Conservation (phyloP, 1,140 invertebrate species). For the Scylla paramamosain region DNA sequence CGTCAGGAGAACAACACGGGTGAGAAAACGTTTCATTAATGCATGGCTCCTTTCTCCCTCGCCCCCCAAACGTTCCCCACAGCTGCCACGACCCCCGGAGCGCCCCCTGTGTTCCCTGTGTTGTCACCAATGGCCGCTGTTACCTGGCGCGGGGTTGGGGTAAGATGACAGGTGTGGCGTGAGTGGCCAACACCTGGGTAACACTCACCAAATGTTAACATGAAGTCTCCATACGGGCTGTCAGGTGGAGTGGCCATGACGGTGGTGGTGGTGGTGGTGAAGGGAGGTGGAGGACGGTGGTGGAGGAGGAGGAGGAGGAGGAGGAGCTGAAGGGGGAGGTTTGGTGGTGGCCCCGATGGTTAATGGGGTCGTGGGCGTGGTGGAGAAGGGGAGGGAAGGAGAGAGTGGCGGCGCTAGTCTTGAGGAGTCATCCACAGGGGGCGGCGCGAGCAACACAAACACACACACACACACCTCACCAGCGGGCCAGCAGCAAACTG, state of each 20-base stretch:
- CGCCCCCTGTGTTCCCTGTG: not conserved
- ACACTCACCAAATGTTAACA: conserved; percentile 56
- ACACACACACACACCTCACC: conserved; percentile 49
- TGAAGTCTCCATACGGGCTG: conserved; percentile 56
- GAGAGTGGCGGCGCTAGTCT: not conserved
- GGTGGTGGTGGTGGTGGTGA: not conserved
- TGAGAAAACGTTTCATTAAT: too few species aligned
- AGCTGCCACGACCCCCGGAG: not conserved
- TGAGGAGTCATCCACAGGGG: not conserved
- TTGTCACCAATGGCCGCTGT: not conserved
- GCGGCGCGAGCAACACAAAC: not conserved
- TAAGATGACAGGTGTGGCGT: not conserved
- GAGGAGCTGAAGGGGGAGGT: not conserved
- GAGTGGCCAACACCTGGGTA: not conserved
- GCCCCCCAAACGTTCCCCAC: not conserved
- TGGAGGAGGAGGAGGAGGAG: not conserved
- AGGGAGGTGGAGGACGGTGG: not conserved
- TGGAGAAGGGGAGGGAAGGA: not conserved
- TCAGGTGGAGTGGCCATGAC: conserved; percentile 51
- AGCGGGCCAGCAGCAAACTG: conserved; percentile 44
- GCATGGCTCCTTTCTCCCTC: not conserved
- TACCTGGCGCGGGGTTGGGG: not conserved
- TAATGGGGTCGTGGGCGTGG: conserved; percentile 26
- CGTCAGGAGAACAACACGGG: too few species aligned
- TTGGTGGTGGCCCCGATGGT: conserved; percentile 38